Evolutionary conservation across 2,888 invertebrate species (phyloP).

Genomic region (Abscondita cerata): DNA sequence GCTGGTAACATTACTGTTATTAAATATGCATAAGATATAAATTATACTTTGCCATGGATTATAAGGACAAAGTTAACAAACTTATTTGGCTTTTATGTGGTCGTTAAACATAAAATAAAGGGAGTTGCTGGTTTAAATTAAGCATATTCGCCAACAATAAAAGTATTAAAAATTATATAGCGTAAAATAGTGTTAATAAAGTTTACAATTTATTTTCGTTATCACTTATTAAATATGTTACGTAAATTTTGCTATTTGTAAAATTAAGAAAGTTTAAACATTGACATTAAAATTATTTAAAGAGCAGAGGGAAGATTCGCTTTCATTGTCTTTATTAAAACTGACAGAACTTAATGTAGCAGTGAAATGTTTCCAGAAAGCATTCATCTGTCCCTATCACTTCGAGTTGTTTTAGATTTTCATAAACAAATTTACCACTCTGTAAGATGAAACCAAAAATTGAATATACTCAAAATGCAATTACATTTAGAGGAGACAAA

Average conservation of each 20-base stretch:
- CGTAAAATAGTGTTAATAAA: no score
- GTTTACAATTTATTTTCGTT: no score
- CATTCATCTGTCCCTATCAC: constrained; percentile 9
- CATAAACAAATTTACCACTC: constrained; percentile 9
- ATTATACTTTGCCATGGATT: constrained; percentile 54
- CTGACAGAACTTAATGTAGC: constrained; percentile 7
- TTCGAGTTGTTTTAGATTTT: constrained; percentile 8
- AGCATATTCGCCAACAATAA: no score
- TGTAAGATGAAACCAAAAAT: constrained; percentile 12
- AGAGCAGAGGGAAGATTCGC: constrained; percentile 1
- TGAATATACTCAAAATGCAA: constrained; percentile 10
- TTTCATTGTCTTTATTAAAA: constrained; percentile 5
- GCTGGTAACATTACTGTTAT: constrained; percentile 48
- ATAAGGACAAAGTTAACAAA: constrained; percentile 42
- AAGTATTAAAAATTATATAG: no score
- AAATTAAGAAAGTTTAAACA: constrained; percentile 4
- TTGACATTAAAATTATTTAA: constrained; percentile 7
- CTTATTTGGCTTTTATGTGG: constrained; percentile 41
- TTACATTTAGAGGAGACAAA: constrained; percentile 4
- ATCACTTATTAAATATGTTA: no score
- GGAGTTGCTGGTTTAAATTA: constrained; percentile 44
- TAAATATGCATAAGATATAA: constrained; percentile 51
- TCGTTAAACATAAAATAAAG: constrained; percentile 43
- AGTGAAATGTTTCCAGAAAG: constrained; percentile 6
- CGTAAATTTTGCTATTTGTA: neutral